Evolutionary conservation across 2,888 invertebrate species (phyloP), one percentile per base, ranked within the genome.

Genomic region (Drosophila lutescens): DNA sequence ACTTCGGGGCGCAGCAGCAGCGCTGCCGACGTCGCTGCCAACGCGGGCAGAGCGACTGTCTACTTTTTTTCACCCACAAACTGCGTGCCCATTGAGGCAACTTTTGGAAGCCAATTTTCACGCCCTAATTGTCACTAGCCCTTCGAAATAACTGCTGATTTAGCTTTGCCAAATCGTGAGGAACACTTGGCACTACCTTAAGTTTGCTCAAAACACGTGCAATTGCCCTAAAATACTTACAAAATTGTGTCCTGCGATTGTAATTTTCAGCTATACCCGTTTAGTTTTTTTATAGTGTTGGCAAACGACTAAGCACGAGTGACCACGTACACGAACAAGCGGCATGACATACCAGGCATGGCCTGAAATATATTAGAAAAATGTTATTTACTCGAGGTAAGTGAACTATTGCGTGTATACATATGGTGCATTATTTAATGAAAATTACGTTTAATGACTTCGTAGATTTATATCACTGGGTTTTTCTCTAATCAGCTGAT

Each of bases 231-330:
- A 76, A 84, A 82, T 80, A 88, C 88, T 90, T 88, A 87, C 85
- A 88, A 90, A 88, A 79, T 83, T 80, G 81, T 87, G 77, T 90
- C 90, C 89, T 89, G 88, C 73, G 81, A 71, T 81, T 74, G 63
- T 66, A 86, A 89, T 74, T 89, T 83, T 83, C 76, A 79, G 68
- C 86, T 81, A 76, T 81, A 76, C 71, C 70, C 62, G 74, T 80
- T 76, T 84, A 79, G 76, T 86, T 81, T 83, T 84, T 84, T 88
- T 84, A 43, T 49, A 89, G 89, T 84, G 86, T 88, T 89, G 89
- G 5, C 4, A 49, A 87, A 44, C 68, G 86, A 15, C 44, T n/a
- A 5, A 32, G 20, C 13, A 10, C 13, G 34, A 36, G 70, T 36
- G 49, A 36, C 26, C 66, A 41, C 23, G 23, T 59, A 36, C 71